A percentile compares a stretch with the other conserved stretches of the same genome.
Evolutionary conservation across 2,797 vertebrate genomes (phyloP).

Genomic region (Staurois parvus): DNA sequence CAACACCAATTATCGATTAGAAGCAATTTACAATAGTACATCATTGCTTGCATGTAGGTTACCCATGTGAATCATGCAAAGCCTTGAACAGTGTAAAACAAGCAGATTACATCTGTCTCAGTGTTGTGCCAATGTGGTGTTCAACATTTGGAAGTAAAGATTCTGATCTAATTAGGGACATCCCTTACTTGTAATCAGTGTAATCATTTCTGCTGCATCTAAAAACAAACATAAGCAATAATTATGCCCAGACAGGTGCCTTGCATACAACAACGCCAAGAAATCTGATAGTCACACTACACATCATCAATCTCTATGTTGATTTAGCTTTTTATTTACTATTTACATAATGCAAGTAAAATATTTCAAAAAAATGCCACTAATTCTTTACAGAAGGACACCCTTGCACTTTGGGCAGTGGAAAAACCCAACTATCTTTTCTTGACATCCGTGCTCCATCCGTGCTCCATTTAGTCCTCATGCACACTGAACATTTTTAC

Average conservation of each 20-base stretch:
- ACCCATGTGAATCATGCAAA: not conserved
- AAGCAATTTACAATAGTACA: not conserved
- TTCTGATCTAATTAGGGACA: not conserved
- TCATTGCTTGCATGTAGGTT: not conserved
- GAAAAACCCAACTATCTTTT: no score
- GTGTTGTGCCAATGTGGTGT: conserved; percentile 3
- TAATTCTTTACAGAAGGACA: not conserved
- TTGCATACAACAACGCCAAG: not conserved
- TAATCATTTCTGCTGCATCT: not conserved
- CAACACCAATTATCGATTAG: not conserved
- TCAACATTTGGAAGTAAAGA: not conserved
- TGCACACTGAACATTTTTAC: no score
- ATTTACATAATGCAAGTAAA: not conserved
- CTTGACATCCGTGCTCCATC: no score
- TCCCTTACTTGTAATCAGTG: conserved; percentile 1
- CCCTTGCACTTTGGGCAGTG: no score
- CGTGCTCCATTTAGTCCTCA: no score
- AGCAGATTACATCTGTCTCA: not conserved
- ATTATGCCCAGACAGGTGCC: conserved; percentile 54
- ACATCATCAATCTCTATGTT: not conserved
- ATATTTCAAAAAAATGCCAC: not conserved
- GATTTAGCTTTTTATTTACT: not conserved
- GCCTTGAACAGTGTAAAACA: not conserved
- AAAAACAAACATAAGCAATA: not conserved
- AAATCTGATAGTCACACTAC: not conserved